Base-by-base conservation (phyloP, 2,888 invertebrate genomes). In the Galeruca laticollis region DNA sequence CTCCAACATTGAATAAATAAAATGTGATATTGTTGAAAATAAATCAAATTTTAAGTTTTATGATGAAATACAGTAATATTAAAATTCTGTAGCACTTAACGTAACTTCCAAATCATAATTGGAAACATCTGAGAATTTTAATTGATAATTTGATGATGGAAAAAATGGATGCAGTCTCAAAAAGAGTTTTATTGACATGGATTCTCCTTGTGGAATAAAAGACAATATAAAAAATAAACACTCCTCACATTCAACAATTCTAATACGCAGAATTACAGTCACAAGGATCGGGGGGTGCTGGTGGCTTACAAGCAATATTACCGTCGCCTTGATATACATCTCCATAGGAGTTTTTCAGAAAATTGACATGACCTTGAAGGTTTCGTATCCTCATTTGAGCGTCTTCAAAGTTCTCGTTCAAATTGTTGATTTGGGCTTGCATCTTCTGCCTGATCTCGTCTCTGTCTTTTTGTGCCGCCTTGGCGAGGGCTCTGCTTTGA, bases 391-490 rank as follows among this genome's bases (percentile, higher is more conserved):
- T 85, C 76, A 90, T 88, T 77, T 91, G 91, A 0, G 90, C 91
- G 78, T 92, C 87, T 68, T 91, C 90, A 75, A 92, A 91, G 75
- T 90, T 91, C 78, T 92, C 91, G 78, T 90, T 90, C 70, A 92
- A 82, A 77, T 88, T 89, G 71, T 88, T 89, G 57, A 92, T 89
- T 80, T 92, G 91, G 18, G 89, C 86, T 78, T 92, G 91, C 89
- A 92, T 91, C 72, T 90, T 89, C 80, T 91, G 90, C 62, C 92
- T 87, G 51, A 91, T 89, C 75, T 92, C 92, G 76, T 92, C 91
- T 59, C 91, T 87, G 68, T 92, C 92, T 78, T 90, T 91, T 77
- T 92, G 91, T 0, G 90, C 90, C 0, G 89, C 86, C 78, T 87
- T 88, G 0, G 91, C 90, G 75, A 89, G 88, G 2, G 92, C 92